phyloP scores from a whole-genome alignment of 2,888 invertebrate species.

The Trichacis sp. region DNA sequence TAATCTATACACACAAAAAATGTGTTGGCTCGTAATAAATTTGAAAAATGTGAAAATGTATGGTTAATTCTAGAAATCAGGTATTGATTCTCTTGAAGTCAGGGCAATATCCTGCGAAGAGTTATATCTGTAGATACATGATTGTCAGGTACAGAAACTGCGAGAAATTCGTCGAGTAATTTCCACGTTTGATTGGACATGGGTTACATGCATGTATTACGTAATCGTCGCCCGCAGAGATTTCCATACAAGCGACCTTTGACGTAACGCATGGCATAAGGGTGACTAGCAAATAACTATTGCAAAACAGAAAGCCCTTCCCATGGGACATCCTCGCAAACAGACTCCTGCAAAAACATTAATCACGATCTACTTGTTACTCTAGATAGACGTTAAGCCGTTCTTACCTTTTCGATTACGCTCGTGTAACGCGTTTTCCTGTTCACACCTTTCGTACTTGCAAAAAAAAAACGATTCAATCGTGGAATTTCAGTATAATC shows the following conservation, averaged over 20 bases:
- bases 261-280: conserved; percentile 35
- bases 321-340: conserved; percentile 53
- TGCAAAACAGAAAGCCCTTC: conserved; percentile 55
- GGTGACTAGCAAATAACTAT: conserved; percentile 51
- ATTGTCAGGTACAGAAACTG: neutral
- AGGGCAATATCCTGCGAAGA: neutral
- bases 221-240: conserved; percentile 26
- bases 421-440: conserved; percentile 24
- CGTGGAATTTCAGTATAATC: too few species aligned
- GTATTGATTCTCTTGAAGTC: neutral
- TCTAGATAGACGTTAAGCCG: conserved; percentile 47
- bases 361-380: conserved; percentile 58
- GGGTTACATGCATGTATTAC: conserved; percentile 12
- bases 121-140: neutral
- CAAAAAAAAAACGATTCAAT: too few species aligned
- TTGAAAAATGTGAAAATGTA: too few species aligned
- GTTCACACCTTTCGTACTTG: conserved; percentile 31
- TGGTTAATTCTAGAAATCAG: too few species aligned
- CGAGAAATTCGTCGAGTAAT: conserved; percentile 20
- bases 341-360: conserved; percentile 58
- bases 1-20: too few species aligned
- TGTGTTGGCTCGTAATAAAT: too few species aligned
- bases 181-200: conserved; percentile 27
- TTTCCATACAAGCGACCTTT: conserved; percentile 32
- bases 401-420: conserved; percentile 46